A percentile compares a stretch with the other conserved stretches of the same genome.
phyloP scores from a whole-genome alignment of 1,140 invertebrate species.

The Stegodyphus mimosarum region DNA sequence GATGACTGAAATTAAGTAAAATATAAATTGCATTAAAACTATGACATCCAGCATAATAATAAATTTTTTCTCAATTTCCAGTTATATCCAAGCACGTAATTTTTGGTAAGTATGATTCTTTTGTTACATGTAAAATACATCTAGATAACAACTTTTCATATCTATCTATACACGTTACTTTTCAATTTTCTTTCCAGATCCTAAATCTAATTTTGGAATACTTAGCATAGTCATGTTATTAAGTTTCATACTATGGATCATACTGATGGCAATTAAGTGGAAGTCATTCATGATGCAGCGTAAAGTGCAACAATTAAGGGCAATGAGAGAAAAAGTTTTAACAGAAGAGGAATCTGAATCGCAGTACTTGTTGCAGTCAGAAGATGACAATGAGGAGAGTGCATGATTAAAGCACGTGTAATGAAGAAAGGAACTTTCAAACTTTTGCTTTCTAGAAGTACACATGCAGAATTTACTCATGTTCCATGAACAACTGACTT shows the following conservation, averaged over 20 bases:
- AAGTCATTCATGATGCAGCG: slow-evolving; percentile 29
- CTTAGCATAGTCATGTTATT: slow-evolving; percentile 13
- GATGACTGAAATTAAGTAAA: too few species aligned
- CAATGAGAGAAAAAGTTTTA: neutral
- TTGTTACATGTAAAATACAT: neutral
- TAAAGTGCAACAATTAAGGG: neutral
- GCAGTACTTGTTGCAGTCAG: neutral
- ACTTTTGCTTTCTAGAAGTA: too few species aligned
- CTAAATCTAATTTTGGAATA: slow-evolving; percentile 29
- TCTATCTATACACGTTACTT: neutral
- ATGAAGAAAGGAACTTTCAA: too few species aligned
- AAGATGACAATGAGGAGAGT: neutral
- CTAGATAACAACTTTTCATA: neutral
- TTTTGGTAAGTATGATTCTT: slow-evolving; percentile 37
- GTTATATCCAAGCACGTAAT: slow-evolving; percentile 11
- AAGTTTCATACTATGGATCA: slow-evolving; percentile 27
- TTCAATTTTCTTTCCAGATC: slow-evolving; percentile 7
- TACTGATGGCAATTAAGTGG: slow-evolving; percentile 4
- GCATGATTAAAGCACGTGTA: too few species aligned
- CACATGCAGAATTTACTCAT: too few species aligned
- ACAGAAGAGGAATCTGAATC: neutral
- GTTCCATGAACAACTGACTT: too few species aligned
- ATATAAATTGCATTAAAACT: neutral
- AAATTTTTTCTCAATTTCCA: slow-evolving; percentile 22
- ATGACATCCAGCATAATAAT: neutral